Evolutionary conservation across 1,140 invertebrate species (phyloP).

Genomic region (Lucilia sericata): DNA sequence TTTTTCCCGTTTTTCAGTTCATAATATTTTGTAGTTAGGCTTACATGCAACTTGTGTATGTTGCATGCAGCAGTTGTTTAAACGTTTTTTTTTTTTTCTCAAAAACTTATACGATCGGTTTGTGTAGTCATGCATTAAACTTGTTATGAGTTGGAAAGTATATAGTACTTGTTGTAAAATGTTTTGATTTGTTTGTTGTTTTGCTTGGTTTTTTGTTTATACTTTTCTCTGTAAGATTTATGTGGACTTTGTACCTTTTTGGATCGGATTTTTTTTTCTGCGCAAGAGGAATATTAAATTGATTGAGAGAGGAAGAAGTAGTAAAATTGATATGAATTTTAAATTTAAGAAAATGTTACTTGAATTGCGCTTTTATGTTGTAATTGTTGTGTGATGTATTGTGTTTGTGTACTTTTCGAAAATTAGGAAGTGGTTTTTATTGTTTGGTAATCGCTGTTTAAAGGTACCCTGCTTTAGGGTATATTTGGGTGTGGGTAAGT

Average conservation of each 20-base stretch:
- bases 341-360: neutral
- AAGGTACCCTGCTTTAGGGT: too few species aligned
- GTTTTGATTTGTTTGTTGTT: constrained; percentile 6
- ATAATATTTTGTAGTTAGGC: neutral
- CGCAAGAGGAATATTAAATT: neutral
- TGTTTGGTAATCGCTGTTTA: too few species aligned
- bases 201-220: too few species aligned
- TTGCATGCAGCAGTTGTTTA: constrained; percentile 33
- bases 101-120: neutral
- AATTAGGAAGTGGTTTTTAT: constrained; percentile 12
- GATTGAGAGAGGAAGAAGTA: neutral
- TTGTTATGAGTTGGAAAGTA: constrained; percentile 31
- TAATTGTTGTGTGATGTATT: neutral
- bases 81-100: neutral
- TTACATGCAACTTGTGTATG: constrained; percentile 2
- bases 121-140: constrained; percentile 20
- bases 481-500: too few species aligned
- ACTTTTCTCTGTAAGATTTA: neutral
- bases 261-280: too few species aligned
- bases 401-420: neutral
- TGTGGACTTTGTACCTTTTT: constrained; percentile 30
- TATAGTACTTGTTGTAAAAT: neutral
- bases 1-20: neutral
- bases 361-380: neutral
- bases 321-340: neutral